Conservation (phyloP, 2,797 vertebrate species). For the Crocidura indochinensis region DNA sequence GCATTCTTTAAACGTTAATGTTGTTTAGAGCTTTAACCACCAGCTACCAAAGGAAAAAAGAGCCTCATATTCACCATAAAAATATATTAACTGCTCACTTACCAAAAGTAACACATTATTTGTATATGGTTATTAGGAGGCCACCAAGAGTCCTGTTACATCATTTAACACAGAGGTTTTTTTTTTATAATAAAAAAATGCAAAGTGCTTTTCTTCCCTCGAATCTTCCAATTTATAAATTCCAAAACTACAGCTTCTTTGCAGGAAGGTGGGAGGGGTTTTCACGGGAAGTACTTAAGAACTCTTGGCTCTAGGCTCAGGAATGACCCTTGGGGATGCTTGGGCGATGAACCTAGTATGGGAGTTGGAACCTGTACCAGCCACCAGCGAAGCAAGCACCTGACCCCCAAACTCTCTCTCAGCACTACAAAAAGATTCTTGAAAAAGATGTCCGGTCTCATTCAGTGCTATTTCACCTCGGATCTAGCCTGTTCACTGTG, state of each 20-base stretch:
- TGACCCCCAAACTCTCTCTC: no score
- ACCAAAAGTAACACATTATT: constrained; percentile 14
- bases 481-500: neutral
- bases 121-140: neutral
- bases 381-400: no score
- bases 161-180: neutral
- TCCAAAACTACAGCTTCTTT: neutral
- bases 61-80: constrained; percentile 16
- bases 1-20: constrained; percentile 25
- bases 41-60: neutral
- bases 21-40: constrained; percentile 5
- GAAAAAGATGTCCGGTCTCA: neutral
- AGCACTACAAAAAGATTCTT: neutral
- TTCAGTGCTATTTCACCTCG: neutral
- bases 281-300: no score
- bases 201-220: neutral
- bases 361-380: neutral
- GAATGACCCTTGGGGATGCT: neutral
- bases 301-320: no score
- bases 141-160: neutral
- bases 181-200: constrained; percentile 6
- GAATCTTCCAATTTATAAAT: constrained; percentile 43
- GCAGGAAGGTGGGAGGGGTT: no score
- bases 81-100: constrained; percentile 32
- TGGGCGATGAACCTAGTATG: neutral